A percentile compares a stretch with the other conserved stretches of the same genome.
Conservation (phyloP, 1,140 invertebrate genomes). For the Pentalonia nigronervosa region DNA sequence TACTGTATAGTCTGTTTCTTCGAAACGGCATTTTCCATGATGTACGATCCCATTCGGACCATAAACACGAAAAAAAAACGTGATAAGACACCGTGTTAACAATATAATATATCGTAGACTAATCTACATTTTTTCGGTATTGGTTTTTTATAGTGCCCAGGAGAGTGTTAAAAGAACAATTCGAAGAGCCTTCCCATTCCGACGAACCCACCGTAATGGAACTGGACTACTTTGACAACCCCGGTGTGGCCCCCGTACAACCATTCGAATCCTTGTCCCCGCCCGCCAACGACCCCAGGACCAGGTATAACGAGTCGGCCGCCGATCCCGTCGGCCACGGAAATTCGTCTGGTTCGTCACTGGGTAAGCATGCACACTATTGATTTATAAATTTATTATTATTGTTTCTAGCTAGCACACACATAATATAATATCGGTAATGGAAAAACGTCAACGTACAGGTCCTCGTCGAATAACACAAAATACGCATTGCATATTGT, state of each 20-base stretch:
- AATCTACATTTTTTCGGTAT: slow-evolving; percentile 55
- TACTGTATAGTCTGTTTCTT: neutral
- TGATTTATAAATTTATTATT: neutral
- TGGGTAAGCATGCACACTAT: slow-evolving; percentile 3
- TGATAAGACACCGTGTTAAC: slow-evolving; percentile 1
- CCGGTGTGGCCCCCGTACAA: slow-evolving; percentile 65
- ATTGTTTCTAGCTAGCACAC: no score
- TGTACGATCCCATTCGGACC: neutral
- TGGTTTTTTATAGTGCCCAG: slow-evolving; percentile 73
- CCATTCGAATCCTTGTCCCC: slow-evolving; percentile 51
- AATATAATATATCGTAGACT: neutral
- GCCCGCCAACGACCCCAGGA: slow-evolving; percentile 16
- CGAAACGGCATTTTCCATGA: neutral
- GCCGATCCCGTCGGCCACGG: neutral
- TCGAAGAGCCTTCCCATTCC: slow-evolving; percentile 74
- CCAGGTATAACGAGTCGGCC: slow-evolving; percentile 18
- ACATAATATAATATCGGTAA: neutral
- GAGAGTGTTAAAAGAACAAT: slow-evolving; percentile 80
- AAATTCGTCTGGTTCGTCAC: slow-evolving; percentile 41
- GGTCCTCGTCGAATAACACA: slow-evolving; percentile 27
- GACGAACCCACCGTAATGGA: slow-evolving; percentile 70
- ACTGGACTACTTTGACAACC: slow-evolving; percentile 66
- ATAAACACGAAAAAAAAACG: neutral
- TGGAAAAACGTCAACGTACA: neutral
- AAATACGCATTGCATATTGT: neutral